These are phyloP conservation scores for Hymenopus coronatus DNA, from an alignment of 2,888 invertebrate species.

Conservation along the genomic window DNA sequence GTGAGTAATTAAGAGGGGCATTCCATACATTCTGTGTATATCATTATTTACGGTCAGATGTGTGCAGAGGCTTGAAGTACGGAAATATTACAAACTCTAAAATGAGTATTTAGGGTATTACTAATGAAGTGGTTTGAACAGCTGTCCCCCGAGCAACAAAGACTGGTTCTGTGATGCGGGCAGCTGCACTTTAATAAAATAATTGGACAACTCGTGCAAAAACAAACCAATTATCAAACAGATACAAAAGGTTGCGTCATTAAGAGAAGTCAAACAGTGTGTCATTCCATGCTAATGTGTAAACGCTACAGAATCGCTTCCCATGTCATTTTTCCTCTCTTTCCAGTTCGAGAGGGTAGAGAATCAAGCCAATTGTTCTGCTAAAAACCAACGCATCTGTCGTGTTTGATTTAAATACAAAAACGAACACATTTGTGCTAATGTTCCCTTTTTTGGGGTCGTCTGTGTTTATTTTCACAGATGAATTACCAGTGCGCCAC, in stretches of 20 bases:
- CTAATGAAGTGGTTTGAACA: too few species aligned
- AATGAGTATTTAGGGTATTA: too few species aligned
- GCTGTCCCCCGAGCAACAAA: background rate
- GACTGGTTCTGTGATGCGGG: background rate
- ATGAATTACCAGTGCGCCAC: background rate
- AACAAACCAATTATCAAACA: background rate
- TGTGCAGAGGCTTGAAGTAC: too few species aligned
- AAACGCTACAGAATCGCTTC: background rate
- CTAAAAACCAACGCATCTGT: background rate
- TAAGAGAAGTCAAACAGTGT: background rate
- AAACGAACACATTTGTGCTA: background rate
- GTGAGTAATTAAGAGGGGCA: too few species aligned
- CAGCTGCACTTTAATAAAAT: background rate
- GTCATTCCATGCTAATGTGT: background rate
- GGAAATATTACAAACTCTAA: too few species aligned
- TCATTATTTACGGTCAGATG: too few species aligned
- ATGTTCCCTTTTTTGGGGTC: background rate
- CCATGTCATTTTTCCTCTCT: background rate
- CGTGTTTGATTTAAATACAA: constrained; percentile 19
- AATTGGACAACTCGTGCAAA: background rate
- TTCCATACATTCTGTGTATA: too few species aligned
- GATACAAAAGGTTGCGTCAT: background rate
- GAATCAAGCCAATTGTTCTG: constrained; percentile 3
- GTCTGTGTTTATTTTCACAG: constrained; percentile 15
- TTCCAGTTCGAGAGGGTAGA: background rate